Base-by-base conservation (phyloP, 1,140 invertebrate genomes). In the Condylostylus longicornis region DNA sequence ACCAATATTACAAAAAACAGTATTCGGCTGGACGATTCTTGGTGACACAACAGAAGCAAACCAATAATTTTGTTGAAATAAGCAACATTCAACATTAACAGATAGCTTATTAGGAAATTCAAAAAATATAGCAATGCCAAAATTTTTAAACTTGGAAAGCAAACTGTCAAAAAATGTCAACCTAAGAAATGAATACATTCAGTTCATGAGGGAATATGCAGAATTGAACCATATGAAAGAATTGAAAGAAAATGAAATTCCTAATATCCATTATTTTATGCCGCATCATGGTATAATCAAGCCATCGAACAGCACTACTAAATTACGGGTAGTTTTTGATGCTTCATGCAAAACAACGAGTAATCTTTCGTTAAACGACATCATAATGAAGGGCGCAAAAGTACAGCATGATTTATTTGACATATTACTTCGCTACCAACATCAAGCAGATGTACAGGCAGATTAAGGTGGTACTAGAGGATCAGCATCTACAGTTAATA, bases 391-490 rank as follows among this genome's bases (percentile, higher is more conserved):
- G 6, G 63, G 50, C 15, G 53, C 35, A 48, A 51, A 13, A 49
- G 32, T 47, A 46, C 62, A 65, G 33, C 42, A 56, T 20, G 60
- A 64, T 28, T 31, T 67, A n/a, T 51, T 59, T 37, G 42, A 47
- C n/a, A 50, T 64, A 21, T 19, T 64, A 23, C 15, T 59, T 0
- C 40, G 55, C 46, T 2, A 48, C 43, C 8, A 61, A 66, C 33
- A 51, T 63, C 32, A 41, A 42, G 36, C 59, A 61, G 41, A 65
- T 65, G 61, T 68, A 62, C 35, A 40, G 62, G 7, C 58, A 63
- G 39, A 49, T 65, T 18, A 15, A 38, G 36, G 43, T 65, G 8
- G 32, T 52, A 39, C 18, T 41, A 15, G 37, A 48, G 5, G 45
- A 63, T 38, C 33, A 42, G 7, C 39, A 56, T 18, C 55, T 50